Evolutionary conservation across 2,797 vertebrate genomes (phyloP).

Genomic region (Caiman crocodilus): DNA sequence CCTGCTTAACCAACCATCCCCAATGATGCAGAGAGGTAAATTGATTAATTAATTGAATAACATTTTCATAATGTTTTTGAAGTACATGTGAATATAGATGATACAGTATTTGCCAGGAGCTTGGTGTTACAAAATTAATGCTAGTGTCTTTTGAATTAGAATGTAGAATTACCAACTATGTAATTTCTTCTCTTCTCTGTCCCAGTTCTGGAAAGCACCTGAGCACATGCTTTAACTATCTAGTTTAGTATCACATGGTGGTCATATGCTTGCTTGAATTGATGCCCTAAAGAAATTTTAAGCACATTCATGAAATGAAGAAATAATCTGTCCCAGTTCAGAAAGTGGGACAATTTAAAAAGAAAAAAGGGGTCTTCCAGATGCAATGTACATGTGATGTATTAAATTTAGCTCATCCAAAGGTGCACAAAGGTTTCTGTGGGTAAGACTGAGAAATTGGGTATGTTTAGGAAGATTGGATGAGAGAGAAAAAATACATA

Average conservation of each 20-base stretch:
- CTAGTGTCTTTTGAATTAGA: neutral
- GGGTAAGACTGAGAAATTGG: neutral
- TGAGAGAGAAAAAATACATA: neutral
- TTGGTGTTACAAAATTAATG: neutral
- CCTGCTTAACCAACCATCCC: conserved; percentile 96
- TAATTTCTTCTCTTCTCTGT: neutral
- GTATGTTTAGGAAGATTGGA: too few relatives aligned
- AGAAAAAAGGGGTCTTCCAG: too few relatives aligned
- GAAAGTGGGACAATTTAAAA: neutral
- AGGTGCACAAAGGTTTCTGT: neutral
- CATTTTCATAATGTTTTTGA: neutral
- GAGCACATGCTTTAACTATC: neutral
- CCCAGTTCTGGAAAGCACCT: neutral
- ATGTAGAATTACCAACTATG: neutral
- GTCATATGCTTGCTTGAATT: neutral
- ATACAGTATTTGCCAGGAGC: neutral
- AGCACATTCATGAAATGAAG: neutral
- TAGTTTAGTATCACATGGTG: neutral
- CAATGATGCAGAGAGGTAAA: conserved; percentile 96
- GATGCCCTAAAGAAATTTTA: neutral
- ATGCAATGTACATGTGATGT: neutral
- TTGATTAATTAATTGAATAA: neutral
- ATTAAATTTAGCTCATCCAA: neutral
- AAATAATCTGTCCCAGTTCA: neutral
- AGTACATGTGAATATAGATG: neutral